These are phyloP conservation scores for Amazona guildingii DNA, from an alignment of 2,113 vertebrate genomes.

Conservation along the genomic window DNA sequence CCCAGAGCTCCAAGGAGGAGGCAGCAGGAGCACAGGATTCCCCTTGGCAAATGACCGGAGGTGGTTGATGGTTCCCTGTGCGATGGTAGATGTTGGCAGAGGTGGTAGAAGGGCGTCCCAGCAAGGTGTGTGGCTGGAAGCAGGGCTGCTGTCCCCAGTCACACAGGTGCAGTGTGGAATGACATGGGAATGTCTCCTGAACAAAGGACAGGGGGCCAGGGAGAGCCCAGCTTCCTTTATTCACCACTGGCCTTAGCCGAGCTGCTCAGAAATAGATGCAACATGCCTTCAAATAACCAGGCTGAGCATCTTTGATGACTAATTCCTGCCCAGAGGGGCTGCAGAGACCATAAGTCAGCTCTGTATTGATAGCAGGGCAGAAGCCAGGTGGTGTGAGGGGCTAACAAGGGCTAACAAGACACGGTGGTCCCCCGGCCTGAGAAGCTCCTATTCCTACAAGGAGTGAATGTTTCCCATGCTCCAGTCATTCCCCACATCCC, in stretches of 20 bases:
- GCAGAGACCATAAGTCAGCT: background rate
- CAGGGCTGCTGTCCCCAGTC: background rate
- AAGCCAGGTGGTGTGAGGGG: background rate
- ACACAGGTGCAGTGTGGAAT: background rate
- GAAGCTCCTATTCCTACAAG: background rate
- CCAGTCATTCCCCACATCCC: background rate
- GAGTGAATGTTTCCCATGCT: background rate
- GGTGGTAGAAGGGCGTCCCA: background rate
- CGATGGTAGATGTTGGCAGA: background rate
- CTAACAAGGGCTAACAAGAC: background rate
- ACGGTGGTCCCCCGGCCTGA: background rate
- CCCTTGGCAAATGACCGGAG: accelerated
- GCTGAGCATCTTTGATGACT: background rate
- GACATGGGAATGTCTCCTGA: background rate
- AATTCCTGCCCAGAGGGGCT: conserved; percentile 14
- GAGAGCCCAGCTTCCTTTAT: background rate
- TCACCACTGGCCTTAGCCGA: background rate
- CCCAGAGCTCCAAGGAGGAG: background rate
- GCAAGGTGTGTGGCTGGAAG: background rate
- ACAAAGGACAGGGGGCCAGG: background rate
- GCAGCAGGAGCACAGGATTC: background rate
- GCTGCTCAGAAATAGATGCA: background rate
- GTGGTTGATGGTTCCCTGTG: background rate
- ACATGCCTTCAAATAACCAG: background rate
- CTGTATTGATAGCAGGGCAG: background rate